phyloP scores from a whole-genome alignment of 1,140 invertebrate genomes.

The Pachypeltis micranthus region DNA sequence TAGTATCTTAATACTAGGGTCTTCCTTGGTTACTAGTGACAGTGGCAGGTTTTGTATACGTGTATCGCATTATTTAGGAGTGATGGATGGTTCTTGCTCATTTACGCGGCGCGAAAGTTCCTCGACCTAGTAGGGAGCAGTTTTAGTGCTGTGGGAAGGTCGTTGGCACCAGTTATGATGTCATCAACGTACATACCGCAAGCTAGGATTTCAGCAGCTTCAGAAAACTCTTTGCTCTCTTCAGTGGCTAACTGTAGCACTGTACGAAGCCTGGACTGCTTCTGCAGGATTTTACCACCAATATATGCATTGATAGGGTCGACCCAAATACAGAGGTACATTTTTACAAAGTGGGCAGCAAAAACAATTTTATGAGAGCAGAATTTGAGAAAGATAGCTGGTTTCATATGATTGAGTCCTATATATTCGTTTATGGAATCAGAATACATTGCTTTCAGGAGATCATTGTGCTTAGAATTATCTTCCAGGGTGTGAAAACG shows the following conservation, averaged over 20 bases:
- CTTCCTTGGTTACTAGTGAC: background rate
- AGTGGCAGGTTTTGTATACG: background rate
- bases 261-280: conserved; percentile 22
- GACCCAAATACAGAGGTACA: conserved; percentile 33
- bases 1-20: background rate
- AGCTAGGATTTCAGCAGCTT: conserved; percentile 25
- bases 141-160: conserved; percentile 19
- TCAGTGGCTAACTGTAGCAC: conserved; percentile 31
- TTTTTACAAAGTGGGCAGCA: conserved; percentile 35
- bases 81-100: conserved; percentile 12
- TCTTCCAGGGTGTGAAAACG: background rate
- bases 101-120: conserved; percentile 24
- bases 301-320: conserved; percentile 23
- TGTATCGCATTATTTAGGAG: background rate
- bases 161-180: conserved; percentile 30
- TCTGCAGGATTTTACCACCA: conserved; percentile 21
- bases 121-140: conserved; percentile 18
- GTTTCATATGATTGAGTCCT: background rate
- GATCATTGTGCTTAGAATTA: background rate
- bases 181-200: conserved; percentile 39
- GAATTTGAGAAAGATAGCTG: conserved; percentile 34
- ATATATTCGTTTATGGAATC: conserved; percentile 9
- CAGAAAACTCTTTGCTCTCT: conserved; percentile 24
- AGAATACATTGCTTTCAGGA: background rate
- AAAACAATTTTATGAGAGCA: conserved; percentile 32